phyloP scores from a whole-genome alignment of 2,888 invertebrate genomes.

The Netelia inedita region DNA sequence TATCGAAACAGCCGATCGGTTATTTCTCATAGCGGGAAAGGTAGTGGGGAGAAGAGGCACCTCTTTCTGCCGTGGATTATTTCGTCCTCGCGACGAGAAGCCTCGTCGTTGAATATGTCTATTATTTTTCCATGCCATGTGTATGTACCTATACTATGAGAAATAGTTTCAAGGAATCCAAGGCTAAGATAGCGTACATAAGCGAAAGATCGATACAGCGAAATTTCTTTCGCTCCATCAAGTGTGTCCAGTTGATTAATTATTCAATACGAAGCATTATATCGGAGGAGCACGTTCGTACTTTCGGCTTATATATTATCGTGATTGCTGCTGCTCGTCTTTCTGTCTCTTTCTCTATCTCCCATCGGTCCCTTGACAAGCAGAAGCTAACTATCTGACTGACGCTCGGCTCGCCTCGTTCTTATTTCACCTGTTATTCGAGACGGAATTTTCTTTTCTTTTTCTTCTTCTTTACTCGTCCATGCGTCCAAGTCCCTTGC shows the following conservation, averaged over 20 bases:
- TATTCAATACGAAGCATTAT: conserved; percentile 52
- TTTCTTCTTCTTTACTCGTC: not conserved
- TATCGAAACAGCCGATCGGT: conserved; percentile 6
- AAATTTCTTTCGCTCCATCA: conserved; percentile 40
- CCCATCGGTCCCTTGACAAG: too few species aligned
- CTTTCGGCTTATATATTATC: too few species aligned
- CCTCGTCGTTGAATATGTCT: conserved; percentile 2
- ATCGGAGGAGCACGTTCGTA: conserved; percentile 5
- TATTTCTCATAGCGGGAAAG: not conserved
- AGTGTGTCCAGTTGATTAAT: conserved; percentile 41
- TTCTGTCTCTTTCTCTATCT: too few species aligned
- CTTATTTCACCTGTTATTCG: conserved; percentile 9
- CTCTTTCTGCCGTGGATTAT: not conserved
- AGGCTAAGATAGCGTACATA: not conserved
- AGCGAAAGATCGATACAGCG: conserved; percentile 4
- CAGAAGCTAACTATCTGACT: not conserved
- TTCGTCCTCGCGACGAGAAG: conserved; percentile 13
- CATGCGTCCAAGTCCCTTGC: not conserved
- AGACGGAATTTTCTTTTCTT: not conserved
- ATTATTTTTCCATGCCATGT: not conserved
- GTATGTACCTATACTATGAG: not conserved
- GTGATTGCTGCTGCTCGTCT: too few species aligned
- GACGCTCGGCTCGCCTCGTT: conserved; percentile 23
- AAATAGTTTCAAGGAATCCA: conserved; percentile 10
- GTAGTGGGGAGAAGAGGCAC: not conserved